Base-by-base conservation (phyloP, 2,888 invertebrate genomes). In the Mongoloraphidia duomilia region DNA sequence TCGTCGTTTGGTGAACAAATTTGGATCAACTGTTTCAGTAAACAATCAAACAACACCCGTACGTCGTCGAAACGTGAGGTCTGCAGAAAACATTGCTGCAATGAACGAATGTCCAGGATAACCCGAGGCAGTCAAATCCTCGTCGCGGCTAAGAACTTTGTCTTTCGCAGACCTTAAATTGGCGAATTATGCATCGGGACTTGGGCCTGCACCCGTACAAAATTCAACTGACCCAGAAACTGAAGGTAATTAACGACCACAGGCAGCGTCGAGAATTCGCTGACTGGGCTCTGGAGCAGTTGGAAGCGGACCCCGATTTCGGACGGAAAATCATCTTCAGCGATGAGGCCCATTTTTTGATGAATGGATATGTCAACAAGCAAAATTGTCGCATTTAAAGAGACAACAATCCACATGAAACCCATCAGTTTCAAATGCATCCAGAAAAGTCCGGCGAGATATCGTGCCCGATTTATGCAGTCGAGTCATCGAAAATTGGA, bases 61-160 rank as follows among this genome's bases (percentile, higher is more conserved):
- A 3, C 17, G 17, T 17, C 4, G 17, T 17, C 17, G 4, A 3
- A 17, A 17, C 17, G 17, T 17, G 17, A 17, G 3, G 17, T 17
- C 17, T 17, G 54, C 53, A 49, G 59, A 60, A 52, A 60, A 60
- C 53, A 61, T 61, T 53, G 58, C 57, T 49, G 55, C 58, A 49
- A 56, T 61, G 37, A 55, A 57, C 59, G 46, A 60, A 58, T 60
- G 55, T 59, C 52, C 55, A 51, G 56, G 50, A 59, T 49, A 60
- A 58, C 51, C 56, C 56, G 53, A 59, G 55, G 56, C 55, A 60
- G 58, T 60, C 58, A 48, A 60, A 61, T 60, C 51, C 58, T 52
- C 59, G 58, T 48, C 57, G 56, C 52, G 52, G 54, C 56, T 53
- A 56, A 54, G 49, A 56, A 55, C 52, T 59, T 49, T 52, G 56